phyloP scores from a whole-genome alignment of 2,888 invertebrate species.

The Acanthoscelides obtectus region DNA sequence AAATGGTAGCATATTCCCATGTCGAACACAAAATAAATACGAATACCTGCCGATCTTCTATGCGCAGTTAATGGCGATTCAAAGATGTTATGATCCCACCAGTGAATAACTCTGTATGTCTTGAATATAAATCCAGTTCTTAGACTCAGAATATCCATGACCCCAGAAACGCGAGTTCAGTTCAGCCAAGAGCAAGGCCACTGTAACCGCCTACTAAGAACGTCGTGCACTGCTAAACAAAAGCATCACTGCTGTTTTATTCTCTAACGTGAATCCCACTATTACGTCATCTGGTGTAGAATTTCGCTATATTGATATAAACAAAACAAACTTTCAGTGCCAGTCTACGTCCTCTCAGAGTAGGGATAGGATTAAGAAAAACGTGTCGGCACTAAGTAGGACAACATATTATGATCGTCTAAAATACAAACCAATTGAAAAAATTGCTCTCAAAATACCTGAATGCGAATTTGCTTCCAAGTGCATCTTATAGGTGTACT shows the following conservation, averaged over 20 bases:
- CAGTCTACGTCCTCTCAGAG: too few relatives aligned
- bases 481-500: too few relatives aligned
- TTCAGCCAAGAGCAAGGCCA: neutral
- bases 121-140: neutral
- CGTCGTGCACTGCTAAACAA: neutral
- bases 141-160: neutral
- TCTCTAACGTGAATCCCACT: neutral
- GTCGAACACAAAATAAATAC: neutral
- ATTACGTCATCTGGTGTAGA: neutral
- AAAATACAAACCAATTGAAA: too few relatives aligned
- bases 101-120: neutral
- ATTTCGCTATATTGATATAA: neutral
- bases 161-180: neutral
- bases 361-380: too few relatives aligned
- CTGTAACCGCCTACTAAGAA: neutral
- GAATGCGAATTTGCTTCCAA: too few relatives aligned
- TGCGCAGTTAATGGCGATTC: neutral
- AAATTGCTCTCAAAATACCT: too few relatives aligned
- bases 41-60: neutral
- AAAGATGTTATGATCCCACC: neutral
- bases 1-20: too few relatives aligned
- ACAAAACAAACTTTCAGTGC: too few relatives aligned
- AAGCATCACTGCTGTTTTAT: neutral
- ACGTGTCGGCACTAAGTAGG: too few relatives aligned
- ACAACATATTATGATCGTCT: too few relatives aligned